Conservation (phyloP, 2,797 vertebrate genomes). For the Rhadinocentrus ornatus region DNA sequence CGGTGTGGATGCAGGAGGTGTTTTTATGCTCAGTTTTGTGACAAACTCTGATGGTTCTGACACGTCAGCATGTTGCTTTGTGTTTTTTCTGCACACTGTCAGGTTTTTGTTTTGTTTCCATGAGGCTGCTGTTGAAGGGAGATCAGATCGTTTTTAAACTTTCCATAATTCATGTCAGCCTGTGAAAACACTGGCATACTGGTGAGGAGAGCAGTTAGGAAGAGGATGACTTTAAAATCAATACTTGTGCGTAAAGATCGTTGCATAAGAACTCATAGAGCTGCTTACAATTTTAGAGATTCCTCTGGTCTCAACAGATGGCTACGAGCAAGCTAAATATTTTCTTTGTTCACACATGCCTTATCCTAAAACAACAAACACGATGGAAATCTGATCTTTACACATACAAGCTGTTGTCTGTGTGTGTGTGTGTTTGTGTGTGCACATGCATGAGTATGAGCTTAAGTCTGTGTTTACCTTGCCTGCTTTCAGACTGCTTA, state of each 20-base stretch:
- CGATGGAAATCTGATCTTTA: constrained; percentile 84
- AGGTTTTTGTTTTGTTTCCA: constrained; percentile 66
- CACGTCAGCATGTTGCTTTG: constrained; percentile 76
- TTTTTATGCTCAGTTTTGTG: constrained; percentile 57
- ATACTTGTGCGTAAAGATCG: not conserved
- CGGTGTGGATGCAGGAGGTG: constrained; percentile 29
- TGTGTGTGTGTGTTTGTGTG: constrained; percentile 63
- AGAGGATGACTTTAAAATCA: constrained; percentile 3
- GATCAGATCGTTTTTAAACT: constrained; percentile 34
- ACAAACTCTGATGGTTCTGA: constrained; percentile 51
- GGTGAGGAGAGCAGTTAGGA: not conserved
- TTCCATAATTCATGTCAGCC: constrained; percentile 18
- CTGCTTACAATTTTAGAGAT: constrained; percentile 68
- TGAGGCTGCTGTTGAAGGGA: not conserved
- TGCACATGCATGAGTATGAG: constrained; percentile 36
- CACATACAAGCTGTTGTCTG: constrained; percentile 79
- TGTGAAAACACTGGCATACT: not conserved
- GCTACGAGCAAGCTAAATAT: constrained; percentile 77
- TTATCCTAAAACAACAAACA: constrained; percentile 86
- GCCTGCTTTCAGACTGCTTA: constrained; percentile 60
- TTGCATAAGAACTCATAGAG: constrained; percentile 50
- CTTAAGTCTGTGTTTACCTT: constrained; percentile 66
- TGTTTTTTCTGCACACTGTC: constrained; percentile 49
- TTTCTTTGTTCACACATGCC: constrained; percentile 83
- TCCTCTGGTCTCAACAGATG: constrained; percentile 76